A percentile compares a stretch with the other conserved stretches of the same genome.
Conservation (phyloP, 2,113 vertebrate genomes). For the Clupea harengus region DNA sequence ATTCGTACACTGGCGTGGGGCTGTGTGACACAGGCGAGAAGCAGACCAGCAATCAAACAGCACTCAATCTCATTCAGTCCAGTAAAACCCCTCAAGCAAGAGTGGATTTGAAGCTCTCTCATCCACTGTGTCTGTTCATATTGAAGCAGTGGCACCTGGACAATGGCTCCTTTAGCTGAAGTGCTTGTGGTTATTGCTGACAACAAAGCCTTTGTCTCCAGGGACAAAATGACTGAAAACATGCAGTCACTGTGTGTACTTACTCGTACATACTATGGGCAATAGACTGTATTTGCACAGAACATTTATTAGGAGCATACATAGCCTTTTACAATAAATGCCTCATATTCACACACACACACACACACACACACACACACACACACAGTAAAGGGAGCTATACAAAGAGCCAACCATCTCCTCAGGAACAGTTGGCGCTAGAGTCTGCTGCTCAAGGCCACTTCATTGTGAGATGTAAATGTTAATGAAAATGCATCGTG, state of each 20-base stretch:
- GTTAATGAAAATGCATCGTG: not conserved
- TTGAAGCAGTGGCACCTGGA: not conserved
- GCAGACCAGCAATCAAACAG: not conserved
- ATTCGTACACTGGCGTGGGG: conserved; percentile 81
- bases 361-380: too few species aligned
- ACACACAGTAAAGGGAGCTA: not conserved
- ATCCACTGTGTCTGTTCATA: not conserved
- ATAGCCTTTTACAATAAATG: not conserved
- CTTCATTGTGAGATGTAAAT: not conserved
- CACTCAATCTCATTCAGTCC: too few species aligned
- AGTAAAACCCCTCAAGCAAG: not conserved
- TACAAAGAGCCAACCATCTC: not conserved
- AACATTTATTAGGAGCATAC: not conserved
- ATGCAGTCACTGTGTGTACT: too few species aligned
- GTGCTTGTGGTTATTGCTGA: not conserved
- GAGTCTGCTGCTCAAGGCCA: too few species aligned
- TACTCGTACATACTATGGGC: not conserved
- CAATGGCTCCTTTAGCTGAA: not conserved
- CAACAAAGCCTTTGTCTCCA: too few species aligned
- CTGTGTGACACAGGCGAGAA: conserved; percentile 60
- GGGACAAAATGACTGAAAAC: not conserved
- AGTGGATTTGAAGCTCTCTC: not conserved
- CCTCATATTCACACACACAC: too few species aligned
- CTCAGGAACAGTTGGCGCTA: not conserved
- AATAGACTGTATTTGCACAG: not conserved